phyloP scores from a whole-genome alignment of 2,888 invertebrate genomes.

The Oscheius onirici region DNA sequence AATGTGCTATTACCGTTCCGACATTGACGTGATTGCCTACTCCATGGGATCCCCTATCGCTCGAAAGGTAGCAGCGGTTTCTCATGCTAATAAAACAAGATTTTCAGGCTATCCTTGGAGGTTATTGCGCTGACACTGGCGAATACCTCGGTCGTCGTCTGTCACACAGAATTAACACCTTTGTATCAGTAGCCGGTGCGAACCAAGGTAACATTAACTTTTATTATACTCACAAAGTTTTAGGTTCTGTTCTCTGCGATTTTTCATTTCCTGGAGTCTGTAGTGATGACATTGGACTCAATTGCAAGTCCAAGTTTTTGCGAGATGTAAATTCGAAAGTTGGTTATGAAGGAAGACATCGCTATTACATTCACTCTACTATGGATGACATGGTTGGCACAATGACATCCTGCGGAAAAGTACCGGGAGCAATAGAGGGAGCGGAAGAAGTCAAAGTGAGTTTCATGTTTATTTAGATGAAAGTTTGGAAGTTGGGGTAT shows the following conservation, averaged over 20 bases:
- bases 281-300: constrained; percentile 16
- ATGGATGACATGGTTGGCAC: constrained; percentile 17
- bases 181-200: constrained; percentile 62
- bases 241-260: constrained; percentile 53
- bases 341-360: constrained; percentile 22
- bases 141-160: constrained; percentile 46
- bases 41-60: constrained; percentile 24
- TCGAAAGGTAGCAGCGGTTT: constrained; percentile 1
- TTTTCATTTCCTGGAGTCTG: constrained; percentile 62
- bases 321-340: constrained; percentile 13
- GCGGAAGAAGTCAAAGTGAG: constrained; percentile 18
- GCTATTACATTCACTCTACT: constrained; percentile 3
- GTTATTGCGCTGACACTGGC: constrained; percentile 52
- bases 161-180: constrained; percentile 58
- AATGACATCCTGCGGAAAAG: constrained; percentile 8
- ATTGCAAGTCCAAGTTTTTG: constrained; percentile 25
- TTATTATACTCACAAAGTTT: constrained; percentile 2
- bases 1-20: neutral
- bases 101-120: constrained; percentile 60
- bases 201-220: constrained; percentile 33
- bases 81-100: neutral
- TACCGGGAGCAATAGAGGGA: constrained; percentile 6
- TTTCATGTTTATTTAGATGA: neutral
- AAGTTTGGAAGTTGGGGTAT: neutral
- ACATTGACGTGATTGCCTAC: constrained; percentile 23